A percentile compares a stretch with the other conserved stretches of the same genome.
Conservation (phyloP, 2,888 invertebrate species). For the Serrognathus titanus region DNA sequence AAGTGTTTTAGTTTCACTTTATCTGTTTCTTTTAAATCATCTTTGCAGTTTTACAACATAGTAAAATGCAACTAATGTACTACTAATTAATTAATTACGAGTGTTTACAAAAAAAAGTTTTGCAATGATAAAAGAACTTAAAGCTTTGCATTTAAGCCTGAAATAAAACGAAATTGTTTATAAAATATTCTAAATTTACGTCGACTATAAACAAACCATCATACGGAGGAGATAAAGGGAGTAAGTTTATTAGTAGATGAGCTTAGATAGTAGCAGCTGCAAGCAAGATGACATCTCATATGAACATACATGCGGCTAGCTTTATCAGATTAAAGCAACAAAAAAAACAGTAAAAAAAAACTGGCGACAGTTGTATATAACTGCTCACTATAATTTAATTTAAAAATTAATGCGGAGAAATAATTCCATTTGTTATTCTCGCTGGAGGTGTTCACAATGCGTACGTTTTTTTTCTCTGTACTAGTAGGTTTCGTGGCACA, state of each 20-base stretch:
- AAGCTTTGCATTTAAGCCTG: no score
- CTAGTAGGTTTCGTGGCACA: slow-evolving; percentile 1
- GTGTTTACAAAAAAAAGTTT: no score
- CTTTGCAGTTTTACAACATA: no score
- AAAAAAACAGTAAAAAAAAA: slow-evolving; percentile 23
- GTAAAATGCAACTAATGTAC: no score
- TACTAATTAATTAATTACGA: no score
- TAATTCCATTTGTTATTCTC: slow-evolving; percentile 15
- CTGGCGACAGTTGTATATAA: slow-evolving; percentile 25
- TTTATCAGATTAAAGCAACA: slow-evolving; percentile 26
- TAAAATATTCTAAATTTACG: slow-evolving; percentile 17
- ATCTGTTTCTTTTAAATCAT: no score
- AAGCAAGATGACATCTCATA: slow-evolving; percentile 25
- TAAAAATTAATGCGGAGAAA: slow-evolving; percentile 23
- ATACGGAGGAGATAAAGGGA: slow-evolving; percentile 16
- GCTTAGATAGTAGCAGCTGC: slow-evolving; percentile 28
- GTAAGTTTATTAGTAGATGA: slow-evolving; percentile 26
- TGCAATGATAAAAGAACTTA: no score
- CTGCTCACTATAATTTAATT: slow-evolving; percentile 28
- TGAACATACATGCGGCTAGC: slow-evolving; percentile 11
- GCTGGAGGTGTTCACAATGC: slow-evolving; percentile 16
- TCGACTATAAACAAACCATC: slow-evolving; percentile 14
- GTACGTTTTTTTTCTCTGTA: slow-evolving; percentile 1
- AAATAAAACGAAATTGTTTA: slow-evolving; percentile 6
- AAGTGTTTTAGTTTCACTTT: no score